phyloP scores from a whole-genome alignment of 1,140 invertebrate species.

The Chionoecetes opilio region DNA sequence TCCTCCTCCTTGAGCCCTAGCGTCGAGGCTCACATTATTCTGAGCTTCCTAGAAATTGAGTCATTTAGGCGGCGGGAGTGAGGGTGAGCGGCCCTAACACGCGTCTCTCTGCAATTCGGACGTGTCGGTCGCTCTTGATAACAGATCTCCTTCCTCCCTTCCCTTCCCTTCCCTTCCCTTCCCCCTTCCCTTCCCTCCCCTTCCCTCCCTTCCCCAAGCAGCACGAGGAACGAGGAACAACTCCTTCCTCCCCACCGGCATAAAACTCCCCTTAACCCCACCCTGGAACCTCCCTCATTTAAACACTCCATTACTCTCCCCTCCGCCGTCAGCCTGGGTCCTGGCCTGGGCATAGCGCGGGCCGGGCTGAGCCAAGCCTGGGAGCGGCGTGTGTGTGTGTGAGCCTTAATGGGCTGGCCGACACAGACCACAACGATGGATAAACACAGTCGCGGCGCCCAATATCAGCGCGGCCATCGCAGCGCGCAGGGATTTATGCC shows the following conservation, averaged over 20 bases:
- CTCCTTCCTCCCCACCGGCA: slow-evolving; percentile 4
- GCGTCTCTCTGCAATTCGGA: slow-evolving; percentile 40
- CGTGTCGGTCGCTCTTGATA: not conserved
- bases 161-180: too few relatives aligned
- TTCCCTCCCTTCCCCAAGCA: not conserved
- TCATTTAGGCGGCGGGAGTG: slow-evolving; percentile 16
- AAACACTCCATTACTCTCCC: slow-evolving; percentile 19
- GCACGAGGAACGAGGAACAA: not conserved
- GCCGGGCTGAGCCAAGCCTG: not conserved
- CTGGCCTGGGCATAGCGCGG: not conserved
- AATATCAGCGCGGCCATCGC: slow-evolving; percentile 52
- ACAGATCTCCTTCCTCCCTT: slow-evolving; percentile 13
- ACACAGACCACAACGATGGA: slow-evolving; percentile 42
- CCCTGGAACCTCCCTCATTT: slow-evolving; percentile 9
- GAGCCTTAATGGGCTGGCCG: not conserved
- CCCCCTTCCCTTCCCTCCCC: not conserved
- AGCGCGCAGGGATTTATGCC: slow-evolving; percentile 47
- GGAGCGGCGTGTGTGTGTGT: not conserved
- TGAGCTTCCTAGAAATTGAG: slow-evolving; percentile 51
- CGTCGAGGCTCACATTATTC: not conserved
- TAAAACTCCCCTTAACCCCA: slow-evolving; percentile 3
- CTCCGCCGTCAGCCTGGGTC: not conserved
- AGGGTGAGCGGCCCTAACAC: not conserved
- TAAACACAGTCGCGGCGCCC: slow-evolving; percentile 58
- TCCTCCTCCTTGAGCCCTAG: slow-evolving; percentile 2